Conservation (phyloP, 1,140 invertebrate genomes). For the Hycleus cichorii region DNA sequence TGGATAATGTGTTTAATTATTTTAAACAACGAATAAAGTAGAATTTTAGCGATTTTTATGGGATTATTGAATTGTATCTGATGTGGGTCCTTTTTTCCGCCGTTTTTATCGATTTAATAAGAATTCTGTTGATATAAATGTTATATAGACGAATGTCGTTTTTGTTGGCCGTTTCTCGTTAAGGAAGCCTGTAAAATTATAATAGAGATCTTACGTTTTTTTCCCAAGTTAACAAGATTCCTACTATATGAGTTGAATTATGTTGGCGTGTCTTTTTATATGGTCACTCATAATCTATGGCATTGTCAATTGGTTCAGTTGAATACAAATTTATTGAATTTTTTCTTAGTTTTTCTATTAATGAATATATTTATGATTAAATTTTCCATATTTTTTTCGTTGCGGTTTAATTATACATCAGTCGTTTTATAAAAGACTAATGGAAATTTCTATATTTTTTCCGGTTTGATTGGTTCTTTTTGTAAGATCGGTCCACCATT, state of each 20-base stretch:
- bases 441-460: background rate
- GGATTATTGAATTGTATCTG: background rate
- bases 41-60: too few species aligned
- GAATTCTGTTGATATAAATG: slow-evolving; percentile 8
- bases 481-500: too few species aligned
- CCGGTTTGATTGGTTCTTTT: too few species aligned
- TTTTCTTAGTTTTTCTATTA: background rate
- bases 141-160: slow-evolving; percentile 22
- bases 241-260: slow-evolving; percentile 24
- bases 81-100: slow-evolving; percentile 27
- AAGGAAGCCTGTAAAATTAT: slow-evolving; percentile 32
- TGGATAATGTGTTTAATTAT: slow-evolving; percentile 61
- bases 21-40: slow-evolving; percentile 46
- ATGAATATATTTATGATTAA: background rate
- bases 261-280: slow-evolving; percentile 25
- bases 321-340: background rate
- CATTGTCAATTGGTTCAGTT: background rate
- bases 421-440: background rate
- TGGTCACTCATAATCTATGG: background rate
- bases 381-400: background rate
- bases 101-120: slow-evolving; percentile 18
- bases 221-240: slow-evolving; percentile 12
- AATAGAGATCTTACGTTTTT: slow-evolving; percentile 31
- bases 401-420: background rate
- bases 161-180: slow-evolving; percentile 24